Percentiles rank a stretch among this genome's conserved stretches.
Evolutionary conservation across 1,140 invertebrate genomes (phyloP).

Genomic region (Teleopsis dalmanni): DNA sequence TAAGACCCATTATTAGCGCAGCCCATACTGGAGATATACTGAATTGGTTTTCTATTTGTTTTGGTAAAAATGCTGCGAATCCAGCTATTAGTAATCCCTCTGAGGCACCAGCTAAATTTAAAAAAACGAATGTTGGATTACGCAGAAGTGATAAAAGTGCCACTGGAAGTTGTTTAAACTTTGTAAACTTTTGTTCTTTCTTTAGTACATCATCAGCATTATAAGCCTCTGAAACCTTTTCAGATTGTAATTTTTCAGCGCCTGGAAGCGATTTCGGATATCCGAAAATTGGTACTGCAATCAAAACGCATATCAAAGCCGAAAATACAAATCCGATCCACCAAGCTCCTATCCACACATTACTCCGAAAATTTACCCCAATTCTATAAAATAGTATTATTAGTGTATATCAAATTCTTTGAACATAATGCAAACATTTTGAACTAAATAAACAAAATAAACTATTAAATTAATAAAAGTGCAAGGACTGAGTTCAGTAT

Average conservation of each 20-base stretch:
- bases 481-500: too few species aligned
- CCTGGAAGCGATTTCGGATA: slow-evolving; percentile 66
- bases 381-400: too few species aligned
- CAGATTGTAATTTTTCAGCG: slow-evolving; percentile 55
- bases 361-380: too few species aligned
- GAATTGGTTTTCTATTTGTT: slow-evolving; percentile 78
- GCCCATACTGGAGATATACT: slow-evolving; percentile 63
- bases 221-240: slow-evolving; percentile 64
- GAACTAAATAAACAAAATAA: too few species aligned
- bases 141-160: slow-evolving; percentile 58
- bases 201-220: slow-evolving; percentile 38
- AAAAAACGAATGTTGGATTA: slow-evolving; percentile 74
- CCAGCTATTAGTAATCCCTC: slow-evolving; percentile 72
- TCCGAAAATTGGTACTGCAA: slow-evolving; percentile 62
- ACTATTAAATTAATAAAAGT: too few species aligned
- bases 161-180: slow-evolving; percentile 56
- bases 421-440: too few species aligned
- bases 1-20: slow-evolving; percentile 65
- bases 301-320: slow-evolving; percentile 56
- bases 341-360: slow-evolving; percentile 80
- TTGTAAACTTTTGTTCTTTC: slow-evolving; percentile 45
- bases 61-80: slow-evolving; percentile 75
- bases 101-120: slow-evolving; percentile 69
- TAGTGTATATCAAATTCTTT: too few species aligned
- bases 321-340: slow-evolving; percentile 74